Evolutionary conservation across 2,113 vertebrate species (phyloP).

Genomic region (Agapornis roseicollis): DNA sequence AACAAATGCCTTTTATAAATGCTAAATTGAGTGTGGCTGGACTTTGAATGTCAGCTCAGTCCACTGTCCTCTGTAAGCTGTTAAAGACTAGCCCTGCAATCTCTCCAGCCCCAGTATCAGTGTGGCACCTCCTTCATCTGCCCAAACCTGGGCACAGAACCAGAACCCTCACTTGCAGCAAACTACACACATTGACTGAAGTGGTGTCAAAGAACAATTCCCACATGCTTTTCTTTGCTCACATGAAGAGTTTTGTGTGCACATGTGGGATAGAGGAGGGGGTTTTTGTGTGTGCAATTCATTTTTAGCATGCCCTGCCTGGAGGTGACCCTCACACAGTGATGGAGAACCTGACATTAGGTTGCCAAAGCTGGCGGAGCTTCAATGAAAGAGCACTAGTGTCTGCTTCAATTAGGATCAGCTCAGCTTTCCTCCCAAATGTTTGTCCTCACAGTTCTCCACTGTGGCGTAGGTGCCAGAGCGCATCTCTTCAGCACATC

Average conservation of each 20-base stretch:
- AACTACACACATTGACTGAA: not conserved
- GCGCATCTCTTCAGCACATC: constrained; percentile 58
- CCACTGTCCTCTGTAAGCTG: not conserved
- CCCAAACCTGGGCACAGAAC: not conserved
- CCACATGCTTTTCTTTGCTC: not conserved
- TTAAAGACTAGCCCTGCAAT: not conserved
- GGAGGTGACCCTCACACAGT: not conserved
- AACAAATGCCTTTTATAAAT: not conserved
- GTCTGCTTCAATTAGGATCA: constrained; percentile 58
- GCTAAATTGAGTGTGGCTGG: not conserved
- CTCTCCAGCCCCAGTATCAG: not conserved
- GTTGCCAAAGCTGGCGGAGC: constrained; percentile 28
- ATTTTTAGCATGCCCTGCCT: constrained; percentile 12
- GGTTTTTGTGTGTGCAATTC: not conserved
- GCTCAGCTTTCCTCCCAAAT: constrained; percentile 42
- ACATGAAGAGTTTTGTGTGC: not conserved
- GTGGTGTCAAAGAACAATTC: not conserved
- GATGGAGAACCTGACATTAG: constrained; percentile 46
- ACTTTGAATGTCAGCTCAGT: not conserved
- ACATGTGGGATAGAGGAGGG: not conserved
- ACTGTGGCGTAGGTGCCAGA: constrained; percentile 45
- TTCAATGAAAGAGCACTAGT: not conserved
- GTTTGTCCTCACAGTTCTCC: constrained; percentile 68
- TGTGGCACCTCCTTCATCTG: not conserved
- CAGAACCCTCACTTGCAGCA: not conserved